A percentile compares a stretch with the other conserved stretches of the same genome.
Evolutionary conservation across 2,113 vertebrate species (phyloP).

Genomic region (Ibidorhyncha struthersii): DNA sequence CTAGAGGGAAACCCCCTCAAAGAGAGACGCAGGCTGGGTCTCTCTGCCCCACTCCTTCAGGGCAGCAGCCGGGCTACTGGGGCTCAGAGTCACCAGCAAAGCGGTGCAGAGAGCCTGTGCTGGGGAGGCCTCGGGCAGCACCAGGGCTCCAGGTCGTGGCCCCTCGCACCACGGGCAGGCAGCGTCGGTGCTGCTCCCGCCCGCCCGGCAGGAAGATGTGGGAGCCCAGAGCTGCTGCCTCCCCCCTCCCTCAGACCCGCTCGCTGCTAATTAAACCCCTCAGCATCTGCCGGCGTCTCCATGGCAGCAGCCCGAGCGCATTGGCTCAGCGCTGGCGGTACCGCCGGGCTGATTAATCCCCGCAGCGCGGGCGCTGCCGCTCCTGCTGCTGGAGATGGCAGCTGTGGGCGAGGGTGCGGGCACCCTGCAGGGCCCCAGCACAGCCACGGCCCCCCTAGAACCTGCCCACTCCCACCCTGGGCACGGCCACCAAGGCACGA

Average conservation of each 20-base stretch:
- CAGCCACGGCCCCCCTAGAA: background rate
- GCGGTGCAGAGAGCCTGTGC: no score
- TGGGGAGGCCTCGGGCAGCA: background rate
- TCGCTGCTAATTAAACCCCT: constrained; percentile 67
- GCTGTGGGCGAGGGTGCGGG: constrained; percentile 32
- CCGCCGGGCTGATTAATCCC: constrained; percentile 66
- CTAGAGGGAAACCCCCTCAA: background rate
- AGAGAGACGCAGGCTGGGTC: background rate
- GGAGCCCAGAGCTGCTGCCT: constrained; percentile 26
- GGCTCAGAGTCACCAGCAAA: background rate
- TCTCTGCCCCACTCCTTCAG: background rate
- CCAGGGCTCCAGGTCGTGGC: rapidly evolving
- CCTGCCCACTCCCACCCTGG: background rate
- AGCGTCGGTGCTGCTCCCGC: background rate
- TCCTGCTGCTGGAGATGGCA: constrained; percentile 44
- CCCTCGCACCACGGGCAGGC: background rate
- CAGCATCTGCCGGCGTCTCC: constrained; percentile 67
- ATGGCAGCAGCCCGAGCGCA: constrained; percentile 59
- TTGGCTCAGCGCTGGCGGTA: constrained; percentile 38
- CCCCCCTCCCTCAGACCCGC: background rate
- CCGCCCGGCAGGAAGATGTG: background rate
- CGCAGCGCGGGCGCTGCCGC: constrained; percentile 13
- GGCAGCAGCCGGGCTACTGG: background rate
- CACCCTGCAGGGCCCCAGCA: background rate
- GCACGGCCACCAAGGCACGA: background rate